Conservation (phyloP, 2,888 invertebrate species). For the Morpho deidamia region DNA sequence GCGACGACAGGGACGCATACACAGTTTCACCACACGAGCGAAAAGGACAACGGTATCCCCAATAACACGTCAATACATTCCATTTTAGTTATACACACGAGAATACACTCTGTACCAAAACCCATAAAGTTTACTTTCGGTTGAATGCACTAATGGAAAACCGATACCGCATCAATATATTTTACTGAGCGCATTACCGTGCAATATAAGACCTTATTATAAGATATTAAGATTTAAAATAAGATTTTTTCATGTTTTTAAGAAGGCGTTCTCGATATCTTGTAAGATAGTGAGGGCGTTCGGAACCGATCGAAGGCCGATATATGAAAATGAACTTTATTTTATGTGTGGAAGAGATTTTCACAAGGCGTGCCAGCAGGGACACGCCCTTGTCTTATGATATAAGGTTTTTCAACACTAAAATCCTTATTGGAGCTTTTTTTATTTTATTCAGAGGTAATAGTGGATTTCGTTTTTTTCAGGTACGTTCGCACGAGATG, state of each 20-base stretch:
- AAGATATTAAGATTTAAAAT: slow-evolving; percentile 46
- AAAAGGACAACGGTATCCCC: slow-evolving; percentile 66
- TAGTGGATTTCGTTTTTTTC: slow-evolving; percentile 15
- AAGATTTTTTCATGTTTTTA: slow-evolving; percentile 40
- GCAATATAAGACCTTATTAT: slow-evolving; percentile 39
- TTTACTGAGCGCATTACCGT: slow-evolving; percentile 46
- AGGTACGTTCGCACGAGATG: slow-evolving; percentile 22
- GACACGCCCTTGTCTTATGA: slow-evolving; percentile 74
- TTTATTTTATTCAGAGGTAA: slow-evolving; percentile 13
- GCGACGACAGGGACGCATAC: slow-evolving; percentile 63
- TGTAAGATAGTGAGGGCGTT: slow-evolving; percentile 76
- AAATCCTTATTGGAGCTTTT: slow-evolving; percentile 46
- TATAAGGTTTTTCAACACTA: slow-evolving; percentile 53
- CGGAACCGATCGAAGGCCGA: slow-evolving; percentile 71
- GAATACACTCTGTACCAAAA: slow-evolving; percentile 32
- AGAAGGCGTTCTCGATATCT: slow-evolving; percentile 77
- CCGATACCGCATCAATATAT: slow-evolving; percentile 77
- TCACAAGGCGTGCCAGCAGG: slow-evolving; percentile 56
- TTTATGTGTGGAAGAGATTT: slow-evolving; percentile 53
- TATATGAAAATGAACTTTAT: slow-evolving; percentile 70
- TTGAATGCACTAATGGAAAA: slow-evolving; percentile 64
- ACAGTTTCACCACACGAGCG: slow-evolving; percentile 49
- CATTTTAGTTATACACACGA: slow-evolving; percentile 50
- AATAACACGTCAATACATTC: slow-evolving; percentile 79
- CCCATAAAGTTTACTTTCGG: slow-evolving; percentile 41